Conservation (phyloP, 37 sponge, comb jelly and placozoan species). For the Amphimedon queenslandica region DNA sequence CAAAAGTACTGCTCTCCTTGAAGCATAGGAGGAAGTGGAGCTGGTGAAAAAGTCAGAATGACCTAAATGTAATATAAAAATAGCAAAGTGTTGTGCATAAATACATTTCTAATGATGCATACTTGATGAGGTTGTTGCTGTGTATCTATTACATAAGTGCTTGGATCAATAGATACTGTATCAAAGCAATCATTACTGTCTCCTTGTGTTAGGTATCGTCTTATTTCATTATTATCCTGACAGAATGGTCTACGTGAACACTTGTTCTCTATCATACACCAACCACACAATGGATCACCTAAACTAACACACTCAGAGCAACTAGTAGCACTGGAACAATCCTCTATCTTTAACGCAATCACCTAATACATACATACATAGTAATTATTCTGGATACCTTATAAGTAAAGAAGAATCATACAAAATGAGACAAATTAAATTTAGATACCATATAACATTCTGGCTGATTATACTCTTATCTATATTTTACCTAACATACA, state of each 20-base stretch:
- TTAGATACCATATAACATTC: too few species aligned
- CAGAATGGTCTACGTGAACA: constrained; percentile 71
- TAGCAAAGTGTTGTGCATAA: background rate
- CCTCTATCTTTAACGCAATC: constrained; percentile 32
- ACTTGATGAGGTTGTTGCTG: background rate
- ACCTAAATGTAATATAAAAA: too few species aligned
- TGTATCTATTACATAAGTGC: background rate
- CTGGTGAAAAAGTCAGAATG: too few species aligned
- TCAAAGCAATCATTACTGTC: constrained; percentile 4
- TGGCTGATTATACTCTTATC: too few species aligned
- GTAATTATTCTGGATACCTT: too few species aligned
- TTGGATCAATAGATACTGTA: constrained; percentile 12
- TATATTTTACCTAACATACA: too few species aligned
- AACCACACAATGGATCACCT: constrained; percentile 80
- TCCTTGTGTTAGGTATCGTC: constrained; percentile 25
- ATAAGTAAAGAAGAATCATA: too few species aligned
- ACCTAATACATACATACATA: too few species aligned
- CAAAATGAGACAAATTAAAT: too few species aligned
- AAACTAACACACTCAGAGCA: constrained; percentile 37
- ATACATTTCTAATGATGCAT: background rate
- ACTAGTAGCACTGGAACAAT: constrained; percentile 33
- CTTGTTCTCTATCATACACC: constrained; percentile 88
- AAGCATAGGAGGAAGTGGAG: constrained; percentile 13
- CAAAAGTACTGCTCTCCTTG: constrained; percentile 11
- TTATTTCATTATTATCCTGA: constrained; percentile 32